Conservation (phyloP, 2,888 invertebrate genomes). For the Pachliopta kotzebuea region DNA sequence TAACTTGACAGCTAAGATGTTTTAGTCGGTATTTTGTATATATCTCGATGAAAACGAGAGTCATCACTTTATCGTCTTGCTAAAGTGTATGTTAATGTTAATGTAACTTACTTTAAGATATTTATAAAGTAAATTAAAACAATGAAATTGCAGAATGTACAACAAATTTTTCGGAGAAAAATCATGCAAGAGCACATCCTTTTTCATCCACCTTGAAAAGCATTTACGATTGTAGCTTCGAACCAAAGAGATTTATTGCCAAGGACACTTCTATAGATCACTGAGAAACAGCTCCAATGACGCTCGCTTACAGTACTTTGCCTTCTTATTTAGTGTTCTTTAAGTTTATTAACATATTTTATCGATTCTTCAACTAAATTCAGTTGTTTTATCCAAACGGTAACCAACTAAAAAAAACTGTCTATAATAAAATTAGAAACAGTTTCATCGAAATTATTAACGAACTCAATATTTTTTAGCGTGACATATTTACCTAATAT, state of each 20-base stretch:
- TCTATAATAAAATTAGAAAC: too few relatives aligned
- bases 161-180: neutral
- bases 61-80: neutral
- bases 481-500: too few relatives aligned
- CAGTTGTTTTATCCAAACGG: too few relatives aligned
- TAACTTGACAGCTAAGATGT: too few relatives aligned
- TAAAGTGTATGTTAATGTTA: neutral
- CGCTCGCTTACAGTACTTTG: neutral
- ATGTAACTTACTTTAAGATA: too few relatives aligned
- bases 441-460: too few relatives aligned
- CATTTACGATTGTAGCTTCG: neutral
- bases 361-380: too few relatives aligned
- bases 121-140: neutral
- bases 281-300: neutral
- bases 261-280: slow-evolving; percentile 1
- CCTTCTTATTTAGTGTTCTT: neutral
- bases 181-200: neutral
- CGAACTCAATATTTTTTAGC: too few relatives aligned
- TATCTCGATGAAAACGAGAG: too few relatives aligned
- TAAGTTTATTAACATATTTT: too few relatives aligned
- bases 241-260: slow-evolving; percentile 1
- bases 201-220: slow-evolving; percentile 1
- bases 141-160: neutral
- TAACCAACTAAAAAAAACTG: too few relatives aligned
- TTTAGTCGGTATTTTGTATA: too few relatives aligned